These are phyloP conservation scores for Amphiprion ocellaris DNA, from an alignment of 2,113 vertebrate genomes.

Conservation along the genomic window DNA sequence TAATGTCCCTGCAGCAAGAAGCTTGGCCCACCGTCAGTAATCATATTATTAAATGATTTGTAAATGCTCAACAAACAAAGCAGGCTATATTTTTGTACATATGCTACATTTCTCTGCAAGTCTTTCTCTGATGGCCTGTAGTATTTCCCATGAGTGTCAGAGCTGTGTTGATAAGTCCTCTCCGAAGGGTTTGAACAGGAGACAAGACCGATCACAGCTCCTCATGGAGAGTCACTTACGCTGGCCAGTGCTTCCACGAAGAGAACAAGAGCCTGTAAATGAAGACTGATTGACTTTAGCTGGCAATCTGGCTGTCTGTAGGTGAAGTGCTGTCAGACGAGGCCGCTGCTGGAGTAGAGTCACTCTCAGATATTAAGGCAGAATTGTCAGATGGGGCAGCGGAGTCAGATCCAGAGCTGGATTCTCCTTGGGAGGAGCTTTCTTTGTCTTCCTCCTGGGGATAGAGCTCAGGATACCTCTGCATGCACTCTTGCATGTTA, in stretches of 20 bases:
- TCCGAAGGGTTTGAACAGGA: slow-evolving; percentile 14
- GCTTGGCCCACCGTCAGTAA: slow-evolving; percentile 20
- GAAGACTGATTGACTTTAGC: slow-evolving; percentile 64
- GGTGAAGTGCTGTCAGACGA: slow-evolving; percentile 29
- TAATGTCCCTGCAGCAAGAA: slow-evolving; percentile 33
- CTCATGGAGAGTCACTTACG: slow-evolving; percentile 38
- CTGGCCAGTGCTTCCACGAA: slow-evolving; percentile 23
- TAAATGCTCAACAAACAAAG: slow-evolving; percentile 42
- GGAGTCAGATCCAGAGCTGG: slow-evolving; percentile 8
- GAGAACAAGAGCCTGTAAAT: slow-evolving; percentile 14
- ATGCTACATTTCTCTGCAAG: background rate
- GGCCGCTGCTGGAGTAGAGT: slow-evolving; percentile 35
- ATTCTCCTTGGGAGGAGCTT: slow-evolving; percentile 57
- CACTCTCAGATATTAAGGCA: slow-evolving; percentile 48
- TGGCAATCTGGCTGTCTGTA: slow-evolving; percentile 68
- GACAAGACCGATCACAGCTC: slow-evolving; percentile 15
- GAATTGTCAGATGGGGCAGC: slow-evolving; percentile 12
- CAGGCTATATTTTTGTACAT: slow-evolving; percentile 23
- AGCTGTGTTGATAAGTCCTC: slow-evolving; percentile 23
- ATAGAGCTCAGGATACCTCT: slow-evolving; percentile 95
- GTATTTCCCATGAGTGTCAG: slow-evolving; percentile 6
- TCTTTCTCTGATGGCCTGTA: slow-evolving; percentile 17
- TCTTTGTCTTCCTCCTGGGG: slow-evolving; percentile 93
- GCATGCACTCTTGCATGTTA: slow-evolving; percentile 98
- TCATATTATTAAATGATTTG: slow-evolving; percentile 14